phyloP scores from a whole-genome alignment of 2,113 vertebrate species.

The Mormoops blainvillei region DNA sequence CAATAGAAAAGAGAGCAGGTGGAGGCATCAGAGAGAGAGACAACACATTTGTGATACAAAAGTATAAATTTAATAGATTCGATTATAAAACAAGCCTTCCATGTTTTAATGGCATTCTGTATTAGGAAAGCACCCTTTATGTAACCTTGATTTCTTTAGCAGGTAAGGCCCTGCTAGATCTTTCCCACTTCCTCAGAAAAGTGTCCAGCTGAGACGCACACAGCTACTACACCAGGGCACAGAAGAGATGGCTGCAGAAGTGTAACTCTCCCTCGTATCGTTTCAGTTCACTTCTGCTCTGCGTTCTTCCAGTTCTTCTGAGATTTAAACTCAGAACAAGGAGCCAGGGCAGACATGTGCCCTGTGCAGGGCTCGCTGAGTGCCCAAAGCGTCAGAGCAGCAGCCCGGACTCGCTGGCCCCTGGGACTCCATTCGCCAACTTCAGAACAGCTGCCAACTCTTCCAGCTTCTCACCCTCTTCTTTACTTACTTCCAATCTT shows the following conservation, averaged over 20 bases:
- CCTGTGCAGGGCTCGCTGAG: not conserved
- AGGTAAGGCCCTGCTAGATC: not conserved
- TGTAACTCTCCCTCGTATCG: not conserved
- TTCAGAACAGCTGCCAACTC: not conserved
- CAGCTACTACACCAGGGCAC: not conserved
- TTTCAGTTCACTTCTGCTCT: not conserved
- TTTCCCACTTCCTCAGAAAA: not conserved
- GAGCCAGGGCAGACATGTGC: not conserved
- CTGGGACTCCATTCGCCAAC: not conserved
- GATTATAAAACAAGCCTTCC: not conserved
- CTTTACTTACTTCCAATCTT: not conserved
- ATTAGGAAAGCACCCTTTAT: not conserved
- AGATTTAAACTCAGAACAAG: not conserved
- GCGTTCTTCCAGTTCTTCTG: slow-evolving; percentile 8
- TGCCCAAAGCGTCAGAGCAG: not conserved
- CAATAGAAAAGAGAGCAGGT: not conserved
- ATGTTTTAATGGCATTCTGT: not conserved
- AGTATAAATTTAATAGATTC: not conserved
- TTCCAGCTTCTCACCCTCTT: not conserved
- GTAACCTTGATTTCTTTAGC: not conserved
- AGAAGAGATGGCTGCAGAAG: not conserved
- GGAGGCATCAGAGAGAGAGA: accelerated
- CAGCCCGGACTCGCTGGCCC: not conserved
- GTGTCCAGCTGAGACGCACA: not conserved
- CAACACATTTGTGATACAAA: not conserved